phyloP scores from a whole-genome alignment of 2,797 vertebrate genomes.

The Liasis olivaceus region DNA sequence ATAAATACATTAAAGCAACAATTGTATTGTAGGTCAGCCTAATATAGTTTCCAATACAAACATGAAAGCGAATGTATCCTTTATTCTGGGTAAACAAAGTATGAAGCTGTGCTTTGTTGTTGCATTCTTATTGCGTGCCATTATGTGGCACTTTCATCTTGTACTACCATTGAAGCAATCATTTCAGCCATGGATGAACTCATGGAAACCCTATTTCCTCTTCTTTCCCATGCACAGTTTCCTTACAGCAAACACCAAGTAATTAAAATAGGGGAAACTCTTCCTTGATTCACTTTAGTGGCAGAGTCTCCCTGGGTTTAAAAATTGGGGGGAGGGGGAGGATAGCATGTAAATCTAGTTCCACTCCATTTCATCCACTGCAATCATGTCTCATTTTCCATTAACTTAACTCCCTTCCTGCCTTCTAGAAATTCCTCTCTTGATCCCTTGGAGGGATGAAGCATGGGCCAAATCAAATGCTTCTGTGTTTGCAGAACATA shows the following conservation, averaged over 20 bases:
- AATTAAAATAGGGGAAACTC: not conserved
- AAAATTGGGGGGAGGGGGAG: not conserved
- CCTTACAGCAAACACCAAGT: not conserved
- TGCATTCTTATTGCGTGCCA: not conserved
- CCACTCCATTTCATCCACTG: not conserved
- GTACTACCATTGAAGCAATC: not conserved
- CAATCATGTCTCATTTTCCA: not conserved
- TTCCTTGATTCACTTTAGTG: not conserved
- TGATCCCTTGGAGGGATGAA: not conserved
- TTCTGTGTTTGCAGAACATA: not conserved
- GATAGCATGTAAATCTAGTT: not conserved
- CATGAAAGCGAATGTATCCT: not conserved
- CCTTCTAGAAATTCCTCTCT: not conserved
- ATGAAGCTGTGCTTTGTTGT: not conserved
- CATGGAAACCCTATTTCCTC: not conserved
- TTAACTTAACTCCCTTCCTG: not conserved
- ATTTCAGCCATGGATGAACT: not conserved
- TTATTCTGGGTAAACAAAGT: not conserved
- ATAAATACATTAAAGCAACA: not conserved
- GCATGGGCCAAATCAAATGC: not conserved
- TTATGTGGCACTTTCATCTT: not conserved
- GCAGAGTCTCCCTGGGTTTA: not conserved
- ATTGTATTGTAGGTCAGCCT: not conserved
- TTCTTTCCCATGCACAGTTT: not conserved
- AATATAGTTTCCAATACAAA: not conserved